phyloP scores from a whole-genome alignment of 2,113 vertebrate genomes.

The Oncorhynchus clarkii region DNA sequence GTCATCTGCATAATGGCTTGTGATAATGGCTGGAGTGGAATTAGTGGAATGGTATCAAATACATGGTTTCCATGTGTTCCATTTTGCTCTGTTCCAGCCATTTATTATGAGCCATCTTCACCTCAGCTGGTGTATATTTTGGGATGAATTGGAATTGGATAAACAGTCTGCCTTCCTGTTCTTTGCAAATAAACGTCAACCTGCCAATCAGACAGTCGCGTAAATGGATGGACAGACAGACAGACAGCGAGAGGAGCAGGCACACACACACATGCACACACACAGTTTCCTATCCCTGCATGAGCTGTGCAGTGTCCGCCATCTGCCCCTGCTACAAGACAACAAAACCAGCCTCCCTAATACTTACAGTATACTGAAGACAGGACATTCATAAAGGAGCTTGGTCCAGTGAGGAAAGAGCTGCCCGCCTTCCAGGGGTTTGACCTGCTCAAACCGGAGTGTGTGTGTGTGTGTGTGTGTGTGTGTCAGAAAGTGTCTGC shows the following conservation, averaged over 20 bases:
- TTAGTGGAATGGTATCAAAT: too few relatives aligned
- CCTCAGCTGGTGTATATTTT: too few relatives aligned
- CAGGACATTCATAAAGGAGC: background rate
- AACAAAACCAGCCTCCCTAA: background rate
- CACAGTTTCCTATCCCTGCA: background rate
- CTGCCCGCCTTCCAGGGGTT: background rate
- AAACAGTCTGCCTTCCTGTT: too few relatives aligned
- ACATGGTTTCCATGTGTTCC: too few relatives aligned
- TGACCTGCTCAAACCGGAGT: background rate
- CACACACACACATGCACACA: background rate
- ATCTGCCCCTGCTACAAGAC: background rate
- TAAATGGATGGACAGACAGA: background rate
- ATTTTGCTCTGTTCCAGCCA: too few relatives aligned
- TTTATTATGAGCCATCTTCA: too few relatives aligned
- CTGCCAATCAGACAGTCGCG: background rate
- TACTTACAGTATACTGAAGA: background rate
- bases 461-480: conserved; percentile 18
- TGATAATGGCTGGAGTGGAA: too few relatives aligned
- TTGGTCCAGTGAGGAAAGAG: background rate
- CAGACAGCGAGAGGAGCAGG: background rate
- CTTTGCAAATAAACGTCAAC: too few relatives aligned
- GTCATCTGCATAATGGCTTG: too few relatives aligned
- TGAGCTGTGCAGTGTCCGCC: background rate
- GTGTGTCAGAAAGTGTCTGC: background rate
- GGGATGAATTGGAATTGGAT: too few relatives aligned